Evolutionary conservation across 1,140 invertebrate species (phyloP), one percentile per base, ranked within the genome.

Genomic region (Augochlora pura): DNA sequence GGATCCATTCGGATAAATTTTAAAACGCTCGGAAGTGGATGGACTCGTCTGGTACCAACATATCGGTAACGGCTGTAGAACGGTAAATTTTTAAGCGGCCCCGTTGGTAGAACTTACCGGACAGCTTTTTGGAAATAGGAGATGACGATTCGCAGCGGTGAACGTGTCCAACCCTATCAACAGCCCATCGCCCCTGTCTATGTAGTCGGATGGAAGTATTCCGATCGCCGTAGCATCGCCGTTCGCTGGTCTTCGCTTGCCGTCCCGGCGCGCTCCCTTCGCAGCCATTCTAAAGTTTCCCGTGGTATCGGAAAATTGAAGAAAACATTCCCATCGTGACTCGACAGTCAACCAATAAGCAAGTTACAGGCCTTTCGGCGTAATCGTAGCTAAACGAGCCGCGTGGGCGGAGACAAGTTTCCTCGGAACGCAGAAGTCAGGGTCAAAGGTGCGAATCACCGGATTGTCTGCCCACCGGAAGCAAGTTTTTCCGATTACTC

Each of bases 151-250:
- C n/a, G 83, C 75, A 52, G 82, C 86, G n/a, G 90, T 81, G 57
- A 92, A 88, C 9, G 90, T 90, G 64, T 93, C 91, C n/a, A 92
- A 70, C 27, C 90, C 89, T 59, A 93, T 92, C 23, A 92, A 77
- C 39, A 92, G 81, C 25, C 91, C 90, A 39, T 93, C 89, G 23
- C 90, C 90, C 7, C 91, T 88, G 67, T 92, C 91, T 27, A 91
- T 84, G 65, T 91, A 92, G 81, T 93, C 92, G 42, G 89, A 84
- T 21, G 91, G 91, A 66, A 91, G 80, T 76, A 92, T 92, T 79
- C 91, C 90, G 12, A 90, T 77, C 32, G 87, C 86, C 67, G 91
- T 92, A 18, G 88, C 72, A 7, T 81, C 86, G 63, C 89, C 90
- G 59, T 88, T 89, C 32, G 83, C 69, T 39, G 85, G 64, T 46